These are phyloP conservation scores for Myotis vivesi DNA, from an alignment of 2,797 vertebrate species.

Conservation along the genomic window DNA sequence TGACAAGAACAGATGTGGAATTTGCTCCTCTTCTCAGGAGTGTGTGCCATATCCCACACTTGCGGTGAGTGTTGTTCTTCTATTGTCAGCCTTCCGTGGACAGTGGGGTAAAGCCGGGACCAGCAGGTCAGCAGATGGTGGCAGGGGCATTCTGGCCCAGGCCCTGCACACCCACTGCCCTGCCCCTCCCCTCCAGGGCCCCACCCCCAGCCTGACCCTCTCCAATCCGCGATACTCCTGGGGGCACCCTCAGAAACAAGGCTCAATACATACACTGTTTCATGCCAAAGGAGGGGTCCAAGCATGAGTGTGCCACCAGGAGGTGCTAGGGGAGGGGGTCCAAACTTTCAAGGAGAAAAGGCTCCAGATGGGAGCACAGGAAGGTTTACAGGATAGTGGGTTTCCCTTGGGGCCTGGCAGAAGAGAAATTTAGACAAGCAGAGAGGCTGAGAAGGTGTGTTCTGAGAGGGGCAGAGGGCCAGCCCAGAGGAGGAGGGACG, in stretches of 20 bases:
- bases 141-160: background rate
- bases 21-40: background rate
- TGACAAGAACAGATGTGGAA: background rate
- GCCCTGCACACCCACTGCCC: background rate
- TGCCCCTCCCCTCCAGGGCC: background rate
- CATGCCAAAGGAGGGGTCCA: too few species aligned
- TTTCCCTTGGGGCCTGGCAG: background rate
- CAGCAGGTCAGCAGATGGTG: background rate
- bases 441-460: background rate
- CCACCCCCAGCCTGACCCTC: background rate
- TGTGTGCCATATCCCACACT: background rate
- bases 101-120: background rate
- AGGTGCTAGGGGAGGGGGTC: background rate
- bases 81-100: background rate
- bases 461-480: background rate
- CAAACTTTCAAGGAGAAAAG: background rate
- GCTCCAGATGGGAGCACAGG: background rate
- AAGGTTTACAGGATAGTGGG: background rate
- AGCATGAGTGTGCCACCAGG: fast-evolving
- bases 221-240: background rate
- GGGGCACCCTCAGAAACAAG: background rate
- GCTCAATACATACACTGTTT: fast-evolving
- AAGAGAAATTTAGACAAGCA: background rate
- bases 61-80: background rate
- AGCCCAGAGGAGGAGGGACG: fast-evolving